Evolutionary conservation across 1,140 invertebrate genomes (phyloP), one percentile per base, ranked within the genome.

Genomic region (Chironomus tepperi): DNA sequence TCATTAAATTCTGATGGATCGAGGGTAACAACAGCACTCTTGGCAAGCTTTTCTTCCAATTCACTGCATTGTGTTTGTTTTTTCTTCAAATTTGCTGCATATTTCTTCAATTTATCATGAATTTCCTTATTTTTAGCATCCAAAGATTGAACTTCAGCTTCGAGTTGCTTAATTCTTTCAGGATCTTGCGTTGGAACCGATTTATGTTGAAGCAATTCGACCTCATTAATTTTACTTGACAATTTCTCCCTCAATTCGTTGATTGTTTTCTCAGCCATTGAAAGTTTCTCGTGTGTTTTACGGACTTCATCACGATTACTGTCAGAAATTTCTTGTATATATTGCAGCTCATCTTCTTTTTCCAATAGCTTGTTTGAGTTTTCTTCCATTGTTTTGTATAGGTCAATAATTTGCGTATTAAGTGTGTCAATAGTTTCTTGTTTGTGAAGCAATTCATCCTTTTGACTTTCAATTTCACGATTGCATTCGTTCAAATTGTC

Each of bases 51-150:
- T n/a, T 81, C 79, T 82, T 92, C 88, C 18, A 91, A 80, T 74
- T 91, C 89, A 72, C 86, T 83, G 74, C 87, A 89, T 70, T 87
- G 81, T 18, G 83, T 77, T 0, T 85, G 83, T 79, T 91, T 91
- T 77, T 91, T 91, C 79, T 93, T 93, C 8, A 92, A 83, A 78
- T 88, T 91, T 0, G 88, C 83, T 2, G 90, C 90, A 77, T 90
- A 88, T 76, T 91, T 91, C 77, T 92, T 92, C 79, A 93, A 86
- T 81, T 92, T 92, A 74, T 92, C 90, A 24, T 89, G 78, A 67
- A 78, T 73, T 74, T 84, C 79, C 79, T 79, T 78, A 81, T 89
- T 79, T 78, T 83, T 84, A 76, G 79, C 75, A 80, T 85, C 78
- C 75, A 79, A 81, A 7, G 83, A 77, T 65, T 80, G 75, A 21